Percentiles rank a stretch among this genome's conserved stretches.
Conservation (phyloP, 2,888 invertebrate genomes). For the Lasioglossum oenotherae region DNA sequence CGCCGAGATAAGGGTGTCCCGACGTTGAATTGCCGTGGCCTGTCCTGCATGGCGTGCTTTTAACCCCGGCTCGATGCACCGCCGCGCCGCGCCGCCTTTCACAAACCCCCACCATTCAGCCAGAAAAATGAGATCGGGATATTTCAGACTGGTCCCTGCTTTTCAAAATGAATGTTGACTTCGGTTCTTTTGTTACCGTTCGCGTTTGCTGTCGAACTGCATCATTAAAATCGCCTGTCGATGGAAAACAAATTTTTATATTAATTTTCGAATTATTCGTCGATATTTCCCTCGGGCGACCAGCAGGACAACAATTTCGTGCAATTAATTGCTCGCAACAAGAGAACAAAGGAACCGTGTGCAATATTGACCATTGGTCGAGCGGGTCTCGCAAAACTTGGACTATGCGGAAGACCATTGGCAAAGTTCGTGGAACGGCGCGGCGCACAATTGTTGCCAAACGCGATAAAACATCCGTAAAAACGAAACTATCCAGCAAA, state of each 20-base stretch:
- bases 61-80: constrained; percentile 1
- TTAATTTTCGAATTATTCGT: not conserved
- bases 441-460: too few species aligned
- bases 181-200: not conserved
- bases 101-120: not conserved
- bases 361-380: not conserved
- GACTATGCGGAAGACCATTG: constrained; percentile 5
- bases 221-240: not conserved
- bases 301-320: not conserved
- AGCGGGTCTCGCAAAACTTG: not conserved
- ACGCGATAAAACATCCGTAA: too few species aligned
- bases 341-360: not conserved
- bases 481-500: too few species aligned
- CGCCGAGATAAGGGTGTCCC: constrained; percentile 19
- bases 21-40: constrained; percentile 25
- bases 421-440: not conserved
- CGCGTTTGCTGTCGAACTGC: not conserved
- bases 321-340: not conserved
- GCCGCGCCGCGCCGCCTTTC: not conserved
- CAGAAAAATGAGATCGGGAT: not conserved
- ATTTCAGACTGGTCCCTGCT: not conserved
- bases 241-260: not conserved
- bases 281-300: not conserved
- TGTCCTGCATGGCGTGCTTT: not conserved
- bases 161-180: not conserved